Evolutionary conservation across 1,140 invertebrate genomes (phyloP).

Genomic region (Brachionus asplanchnoidis): DNA sequence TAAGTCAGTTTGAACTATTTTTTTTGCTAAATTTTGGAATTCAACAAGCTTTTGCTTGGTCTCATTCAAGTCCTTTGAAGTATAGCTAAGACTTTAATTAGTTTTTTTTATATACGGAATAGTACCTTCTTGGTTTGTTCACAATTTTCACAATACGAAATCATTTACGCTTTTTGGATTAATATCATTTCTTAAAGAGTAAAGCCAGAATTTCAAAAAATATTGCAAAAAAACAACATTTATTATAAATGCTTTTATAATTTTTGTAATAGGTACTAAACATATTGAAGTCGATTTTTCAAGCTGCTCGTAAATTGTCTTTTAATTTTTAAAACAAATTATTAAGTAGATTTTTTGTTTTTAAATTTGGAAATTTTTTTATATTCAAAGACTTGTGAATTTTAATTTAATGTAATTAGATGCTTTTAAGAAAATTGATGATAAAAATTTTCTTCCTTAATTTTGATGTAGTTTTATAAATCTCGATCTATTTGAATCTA

Average conservation of each 20-base stretch:
- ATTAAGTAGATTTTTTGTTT: too few species aligned
- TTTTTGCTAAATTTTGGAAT: constrained; percentile 33
- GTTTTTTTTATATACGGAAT: not conserved
- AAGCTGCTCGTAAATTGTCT: not conserved
- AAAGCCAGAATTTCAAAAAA: not conserved
- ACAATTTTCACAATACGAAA: constrained; percentile 31
- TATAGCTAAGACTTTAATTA: not conserved
- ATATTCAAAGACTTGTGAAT: too few species aligned
- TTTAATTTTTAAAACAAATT: not conserved
- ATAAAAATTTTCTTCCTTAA: not conserved
- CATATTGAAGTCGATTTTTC: not conserved
- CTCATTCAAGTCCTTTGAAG: constrained; percentile 16
- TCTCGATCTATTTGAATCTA: too few species aligned
- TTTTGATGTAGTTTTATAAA: not conserved
- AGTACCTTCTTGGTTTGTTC: constrained; percentile 27
- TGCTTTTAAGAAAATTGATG: not conserved
- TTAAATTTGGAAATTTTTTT: too few species aligned
- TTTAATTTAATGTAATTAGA: not conserved
- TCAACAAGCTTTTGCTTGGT: constrained; percentile 27
- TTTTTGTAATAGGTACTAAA: not conserved
- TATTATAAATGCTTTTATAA: not conserved
- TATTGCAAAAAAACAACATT: not conserved
- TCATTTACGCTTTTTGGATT: not conserved
- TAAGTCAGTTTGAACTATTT: constrained; percentile 27
- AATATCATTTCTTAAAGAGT: not conserved